Percentiles rank a stretch among this genome's conserved stretches.
Conservation (phyloP, 2,888 invertebrate genomes). For the Chalcosyrphus nemorum region DNA sequence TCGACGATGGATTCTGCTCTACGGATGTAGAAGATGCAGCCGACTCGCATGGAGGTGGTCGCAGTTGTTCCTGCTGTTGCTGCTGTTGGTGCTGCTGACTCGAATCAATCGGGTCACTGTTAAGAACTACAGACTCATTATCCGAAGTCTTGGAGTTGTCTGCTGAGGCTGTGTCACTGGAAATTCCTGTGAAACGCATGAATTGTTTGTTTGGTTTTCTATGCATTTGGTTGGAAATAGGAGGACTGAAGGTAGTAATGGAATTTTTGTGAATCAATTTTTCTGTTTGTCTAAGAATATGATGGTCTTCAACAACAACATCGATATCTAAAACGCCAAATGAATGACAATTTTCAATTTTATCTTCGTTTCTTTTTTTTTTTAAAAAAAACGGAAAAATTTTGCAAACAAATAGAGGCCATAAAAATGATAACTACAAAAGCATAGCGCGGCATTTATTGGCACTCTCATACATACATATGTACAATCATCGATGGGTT, state of each 20-base stretch:
- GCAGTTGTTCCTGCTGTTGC: constrained; percentile 64
- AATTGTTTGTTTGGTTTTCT: constrained; percentile 68
- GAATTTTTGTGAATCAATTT: constrained; percentile 27
- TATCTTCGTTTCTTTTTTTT: constrained; percentile 30
- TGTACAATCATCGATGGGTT: constrained; percentile 52
- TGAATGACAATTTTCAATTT: constrained; percentile 54
- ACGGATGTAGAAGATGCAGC: constrained; percentile 70
- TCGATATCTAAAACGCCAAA: constrained; percentile 61
- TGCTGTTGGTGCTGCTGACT: constrained; percentile 59
- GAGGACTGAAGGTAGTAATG: constrained; percentile 26
- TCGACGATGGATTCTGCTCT: constrained; percentile 77
- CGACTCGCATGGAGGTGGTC: constrained; percentile 40
- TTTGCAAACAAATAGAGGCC: constrained; percentile 56
- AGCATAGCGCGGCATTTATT: constrained; percentile 53
- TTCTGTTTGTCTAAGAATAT: constrained; percentile 25
- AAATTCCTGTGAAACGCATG: constrained; percentile 82
- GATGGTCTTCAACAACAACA: constrained; percentile 13
- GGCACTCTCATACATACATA: constrained; percentile 22
- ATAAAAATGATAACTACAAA: constrained; percentile 40
- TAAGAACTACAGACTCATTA: constrained; percentile 64
- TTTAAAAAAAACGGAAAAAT: constrained; percentile 53
- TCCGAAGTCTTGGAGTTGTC: constrained; percentile 75
- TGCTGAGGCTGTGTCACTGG: constrained; percentile 76
- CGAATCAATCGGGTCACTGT: constrained; percentile 40
- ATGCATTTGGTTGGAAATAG: constrained; percentile 32